A percentile compares a stretch with the other conserved stretches of the same genome.
Evolutionary conservation across 2,888 invertebrate species (phyloP).

Genomic region (Drosophila fulvimacula): DNA sequence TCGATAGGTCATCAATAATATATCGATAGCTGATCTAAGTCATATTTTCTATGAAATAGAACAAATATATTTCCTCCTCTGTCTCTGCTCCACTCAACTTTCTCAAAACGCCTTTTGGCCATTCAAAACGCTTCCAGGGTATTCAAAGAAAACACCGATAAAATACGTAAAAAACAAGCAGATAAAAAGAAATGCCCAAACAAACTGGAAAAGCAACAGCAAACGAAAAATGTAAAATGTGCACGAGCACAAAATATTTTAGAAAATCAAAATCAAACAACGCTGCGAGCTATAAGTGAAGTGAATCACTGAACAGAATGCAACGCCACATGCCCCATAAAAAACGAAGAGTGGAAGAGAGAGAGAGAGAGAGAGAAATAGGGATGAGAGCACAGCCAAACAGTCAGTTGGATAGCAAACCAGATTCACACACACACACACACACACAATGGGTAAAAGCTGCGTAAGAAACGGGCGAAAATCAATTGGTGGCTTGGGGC

Average conservation of each 20-base stretch:
- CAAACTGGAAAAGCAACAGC: conserved; percentile 31
- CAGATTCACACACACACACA: background rate
- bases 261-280: conserved; percentile 80
- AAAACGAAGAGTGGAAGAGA: conserved; percentile 4
- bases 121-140: background rate
- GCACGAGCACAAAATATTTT: conserved; percentile 73
- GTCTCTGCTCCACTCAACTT: too few relatives aligned
- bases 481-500: conserved; percentile 21
- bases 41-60: too few relatives aligned
- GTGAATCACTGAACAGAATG: conserved; percentile 64
- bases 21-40: too few relatives aligned
- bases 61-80: too few relatives aligned
- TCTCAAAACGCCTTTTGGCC: background rate
- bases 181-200: conserved; percentile 32
- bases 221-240: conserved; percentile 67
- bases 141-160: conserved; percentile 14
- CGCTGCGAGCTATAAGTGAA: conserved; percentile 71
- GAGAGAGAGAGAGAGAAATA: background rate
- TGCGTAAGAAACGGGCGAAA: conserved; percentile 19
- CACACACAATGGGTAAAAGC: conserved; percentile 30
- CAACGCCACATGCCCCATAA: conserved; percentile 39
- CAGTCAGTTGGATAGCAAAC: conserved; percentile 7
- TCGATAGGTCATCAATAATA: too few relatives aligned
- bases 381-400: background rate
- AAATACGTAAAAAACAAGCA: conserved; percentile 15